These are phyloP conservation scores for Chrysemys picta DNA, from an alignment of 2,113 vertebrate genomes.

Conservation along the genomic window DNA sequence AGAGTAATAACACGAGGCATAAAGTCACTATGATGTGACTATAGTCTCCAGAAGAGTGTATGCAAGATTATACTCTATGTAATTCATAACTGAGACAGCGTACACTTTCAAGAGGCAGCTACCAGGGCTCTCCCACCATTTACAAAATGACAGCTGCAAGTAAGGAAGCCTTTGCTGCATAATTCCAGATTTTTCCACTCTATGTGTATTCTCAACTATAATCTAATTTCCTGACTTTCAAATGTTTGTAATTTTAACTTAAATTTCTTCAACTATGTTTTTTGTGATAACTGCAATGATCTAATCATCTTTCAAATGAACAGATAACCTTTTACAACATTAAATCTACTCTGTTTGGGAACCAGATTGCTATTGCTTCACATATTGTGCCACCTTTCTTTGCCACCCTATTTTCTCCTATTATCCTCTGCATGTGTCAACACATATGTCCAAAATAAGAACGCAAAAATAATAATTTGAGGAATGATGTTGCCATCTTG, in stretches of 20 bases:
- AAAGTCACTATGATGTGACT: background rate
- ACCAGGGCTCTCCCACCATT: background rate
- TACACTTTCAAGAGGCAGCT: background rate
- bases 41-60: background rate
- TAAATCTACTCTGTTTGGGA: background rate
- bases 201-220: background rate
- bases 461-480: conserved; percentile 1
- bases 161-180: background rate
- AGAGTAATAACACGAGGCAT: background rate
- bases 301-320: background rate
- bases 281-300: background rate
- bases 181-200: background rate
- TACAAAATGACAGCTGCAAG: background rate
- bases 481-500: conserved; percentile 27
- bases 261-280: background rate
- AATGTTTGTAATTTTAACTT: background rate
- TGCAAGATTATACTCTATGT: background rate
- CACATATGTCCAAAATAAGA: background rate
- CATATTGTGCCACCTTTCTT: background rate
- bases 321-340: background rate
- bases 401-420: background rate
- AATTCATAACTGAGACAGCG: background rate
- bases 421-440: background rate
- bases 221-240: background rate
- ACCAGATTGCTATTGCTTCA: background rate